Conservation (phyloP, 1,140 invertebrate genomes). For the Panagrolaimus sp. region DNA sequence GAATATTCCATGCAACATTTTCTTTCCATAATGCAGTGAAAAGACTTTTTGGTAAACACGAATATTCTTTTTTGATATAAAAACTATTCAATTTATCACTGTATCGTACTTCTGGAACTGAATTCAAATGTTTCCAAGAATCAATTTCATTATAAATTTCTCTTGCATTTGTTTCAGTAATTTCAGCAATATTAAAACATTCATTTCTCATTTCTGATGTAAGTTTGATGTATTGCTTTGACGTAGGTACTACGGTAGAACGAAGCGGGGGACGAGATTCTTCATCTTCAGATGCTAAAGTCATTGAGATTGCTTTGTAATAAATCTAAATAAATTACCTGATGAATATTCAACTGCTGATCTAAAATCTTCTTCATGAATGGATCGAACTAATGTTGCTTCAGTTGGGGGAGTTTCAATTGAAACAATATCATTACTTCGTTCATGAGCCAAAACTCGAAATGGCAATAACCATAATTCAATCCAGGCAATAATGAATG, state of each 20-base stretch:
- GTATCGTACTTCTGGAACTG: not conserved
- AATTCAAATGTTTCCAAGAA: not conserved
- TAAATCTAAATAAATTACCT: constrained; percentile 23
- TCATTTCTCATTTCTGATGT: constrained; percentile 12
- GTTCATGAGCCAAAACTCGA: constrained; percentile 37
- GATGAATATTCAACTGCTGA: constrained; percentile 27
- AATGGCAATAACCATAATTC: constrained; percentile 47
- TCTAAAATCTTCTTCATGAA: constrained; percentile 26
- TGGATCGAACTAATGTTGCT: not conserved
- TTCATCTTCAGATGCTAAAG: too few species aligned
- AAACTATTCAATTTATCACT: not conserved
- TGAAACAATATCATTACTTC: constrained; percentile 19
- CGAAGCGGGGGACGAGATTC: too few species aligned
- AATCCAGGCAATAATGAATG: constrained; percentile 41
- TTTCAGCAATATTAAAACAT: not conserved
- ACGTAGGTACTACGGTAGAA: not conserved
- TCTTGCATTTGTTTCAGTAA: not conserved
- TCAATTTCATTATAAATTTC: not conserved
- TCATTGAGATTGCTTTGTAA: too few species aligned
- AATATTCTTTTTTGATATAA: constrained; percentile 11
- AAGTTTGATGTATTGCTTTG: not conserved
- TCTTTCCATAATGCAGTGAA: constrained; percentile 26
- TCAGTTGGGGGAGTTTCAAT: not conserved
- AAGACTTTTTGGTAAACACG: constrained; percentile 6
- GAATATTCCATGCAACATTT: constrained; percentile 22